Evolutionary conservation across 2,888 invertebrate species (phyloP), one percentile per base, ranked within the genome.

Genomic region (Euclidia mi): DNA sequence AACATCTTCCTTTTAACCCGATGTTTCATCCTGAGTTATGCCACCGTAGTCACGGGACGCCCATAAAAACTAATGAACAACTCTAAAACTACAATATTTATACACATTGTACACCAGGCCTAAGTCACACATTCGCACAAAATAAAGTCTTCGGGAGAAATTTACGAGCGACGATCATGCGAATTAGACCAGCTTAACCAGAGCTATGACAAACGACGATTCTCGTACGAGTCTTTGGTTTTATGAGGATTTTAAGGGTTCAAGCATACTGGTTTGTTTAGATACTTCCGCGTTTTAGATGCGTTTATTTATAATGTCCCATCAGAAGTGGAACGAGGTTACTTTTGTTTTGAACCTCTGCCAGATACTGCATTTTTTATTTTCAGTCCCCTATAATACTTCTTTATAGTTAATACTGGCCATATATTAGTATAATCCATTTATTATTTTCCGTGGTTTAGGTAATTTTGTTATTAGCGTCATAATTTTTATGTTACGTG

Each of bases 291-390:
- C 62, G 68, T 65, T 56, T 62, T 56, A 43, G 57, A 65, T 65
- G 57, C 69, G 68, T 78, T 70, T 78, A 79, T 69, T 69, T 65
- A 66, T 72, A 71, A 56, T 59, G 44, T 45, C 37, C 45, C 59
- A 56, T 53, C 49, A 25, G 48, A 76, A 68, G 57, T 71, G 61
- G 73, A 56, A 47, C 77, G 78, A 77, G 79, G 78, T 45, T 72
- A 62, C 50, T 28, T 38, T 31, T 48, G 41, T 49, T 55, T 80
- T 76, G 79, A 80, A 57, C 41, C 34, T 40, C 29, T 80, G 80
- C 80, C 80, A 81, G 72, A 71, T 65, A 65, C 46, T 71, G 71
- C 71, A 71, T 32, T 75, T 65, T 61, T 55, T 51, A 43, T 59
- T 53, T 51, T 52, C 48, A 47, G 53, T 59, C 49, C 50, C 48